phyloP scores from a whole-genome alignment of 2,113 vertebrate genomes.

The Pangasianodon gigas region DNA sequence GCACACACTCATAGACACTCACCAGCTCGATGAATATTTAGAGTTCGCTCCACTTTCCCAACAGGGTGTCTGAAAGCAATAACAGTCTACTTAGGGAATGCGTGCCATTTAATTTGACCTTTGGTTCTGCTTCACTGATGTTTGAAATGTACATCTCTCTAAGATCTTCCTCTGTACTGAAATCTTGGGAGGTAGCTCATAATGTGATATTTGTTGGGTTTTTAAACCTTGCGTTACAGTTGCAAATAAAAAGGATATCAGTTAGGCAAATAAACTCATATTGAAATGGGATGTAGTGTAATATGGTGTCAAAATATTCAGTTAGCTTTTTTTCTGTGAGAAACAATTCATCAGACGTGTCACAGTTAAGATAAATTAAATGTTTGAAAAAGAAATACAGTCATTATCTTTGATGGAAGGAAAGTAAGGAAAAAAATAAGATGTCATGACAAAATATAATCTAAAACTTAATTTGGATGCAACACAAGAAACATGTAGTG shows the following conservation, averaged over 20 bases:
- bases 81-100: slow-evolving; percentile 1
- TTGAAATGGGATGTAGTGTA: not conserved
- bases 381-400: not conserved
- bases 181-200: not conserved
- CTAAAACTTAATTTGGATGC: too few relatives aligned
- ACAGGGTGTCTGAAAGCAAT: slow-evolving; percentile 6
- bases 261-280: not conserved
- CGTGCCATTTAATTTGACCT: slow-evolving; percentile 40
- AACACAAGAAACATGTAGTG: not conserved
- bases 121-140: slow-evolving; percentile 44
- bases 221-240: not conserved
- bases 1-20: not conserved
- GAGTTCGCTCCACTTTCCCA: not conserved
- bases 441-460: not conserved
- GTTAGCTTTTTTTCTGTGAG: too few relatives aligned
- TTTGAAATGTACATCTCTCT: not conserved
- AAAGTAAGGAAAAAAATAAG: not conserved
- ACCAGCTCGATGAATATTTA: not conserved
- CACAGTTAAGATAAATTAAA: not conserved
- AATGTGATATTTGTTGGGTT: not conserved
- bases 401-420: not conserved
- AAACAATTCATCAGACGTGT: not conserved
- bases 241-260: not conserved
- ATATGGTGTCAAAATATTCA: too few relatives aligned
- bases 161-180: not conserved